Conservation (phyloP, 2,888 invertebrate genomes). For the Trimorus sp. region DNA sequence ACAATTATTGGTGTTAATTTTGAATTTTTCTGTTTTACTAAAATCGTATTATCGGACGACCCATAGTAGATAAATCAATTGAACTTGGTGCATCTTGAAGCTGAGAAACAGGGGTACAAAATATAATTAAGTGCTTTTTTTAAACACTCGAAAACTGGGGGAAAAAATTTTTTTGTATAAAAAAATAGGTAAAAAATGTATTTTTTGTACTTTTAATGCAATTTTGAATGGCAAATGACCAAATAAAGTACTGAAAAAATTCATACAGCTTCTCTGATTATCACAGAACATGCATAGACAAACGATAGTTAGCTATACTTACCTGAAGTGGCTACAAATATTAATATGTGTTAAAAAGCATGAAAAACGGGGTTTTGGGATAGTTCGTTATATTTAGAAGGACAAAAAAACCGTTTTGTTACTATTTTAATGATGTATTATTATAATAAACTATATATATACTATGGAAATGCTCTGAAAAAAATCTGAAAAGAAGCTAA, state of each 20-base stretch:
- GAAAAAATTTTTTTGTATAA: neutral
- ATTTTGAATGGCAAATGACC: constrained; percentile 1
- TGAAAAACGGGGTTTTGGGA: neutral
- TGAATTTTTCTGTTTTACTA: constrained; percentile 8
- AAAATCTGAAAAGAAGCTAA: no score
- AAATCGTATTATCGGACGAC: constrained; percentile 13
- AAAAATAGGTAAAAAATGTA: constrained; percentile 5
- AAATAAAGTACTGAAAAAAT: neutral
- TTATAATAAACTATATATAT: no score
- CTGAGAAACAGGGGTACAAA: constrained; percentile 8
- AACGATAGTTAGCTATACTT: neutral
- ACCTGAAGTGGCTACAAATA: neutral
- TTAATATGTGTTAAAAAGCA: constrained; percentile 2
- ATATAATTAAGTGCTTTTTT: constrained; percentile 4
- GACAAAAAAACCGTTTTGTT: no score
- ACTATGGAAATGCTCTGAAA: no score
- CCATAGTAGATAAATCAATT: constrained; percentile 6
- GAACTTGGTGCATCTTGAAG: constrained; percentile 11
- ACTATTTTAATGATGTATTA: no score
- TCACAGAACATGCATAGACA: neutral
- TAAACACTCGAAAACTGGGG: neutral
- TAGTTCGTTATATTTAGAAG: no score
- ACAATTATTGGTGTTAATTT: constrained; percentile 13
- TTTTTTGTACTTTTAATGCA: neutral
- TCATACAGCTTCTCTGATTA: neutral